A percentile compares a stretch with the other conserved stretches of the same genome.
phyloP scores from a whole-genome alignment of 2,797 vertebrate genomes.

The Falco berigora region DNA sequence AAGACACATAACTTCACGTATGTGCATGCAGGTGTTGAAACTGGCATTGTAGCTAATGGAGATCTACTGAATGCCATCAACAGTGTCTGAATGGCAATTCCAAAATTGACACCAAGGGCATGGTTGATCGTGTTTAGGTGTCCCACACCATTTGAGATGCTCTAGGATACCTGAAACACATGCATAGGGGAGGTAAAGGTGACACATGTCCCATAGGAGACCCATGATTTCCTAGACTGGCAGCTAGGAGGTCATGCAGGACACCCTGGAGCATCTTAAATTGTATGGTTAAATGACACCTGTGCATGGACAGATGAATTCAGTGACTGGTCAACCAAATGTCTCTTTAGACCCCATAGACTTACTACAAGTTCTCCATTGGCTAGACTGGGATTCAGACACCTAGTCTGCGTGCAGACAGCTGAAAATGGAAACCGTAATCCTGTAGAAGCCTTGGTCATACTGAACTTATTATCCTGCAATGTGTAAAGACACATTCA shows the following conservation, averaged over 20 bases:
- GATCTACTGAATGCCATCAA: neutral
- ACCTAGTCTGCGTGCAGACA: neutral
- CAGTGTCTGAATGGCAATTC: neutral
- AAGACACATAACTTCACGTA: neutral
- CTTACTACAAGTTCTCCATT: neutral
- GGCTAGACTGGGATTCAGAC: neutral
- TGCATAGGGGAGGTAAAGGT: neutral
- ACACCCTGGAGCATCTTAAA: neutral
- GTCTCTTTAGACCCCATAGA: neutral
- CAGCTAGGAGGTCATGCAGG: neutral
- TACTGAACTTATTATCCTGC: neutral
- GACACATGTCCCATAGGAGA: neutral
- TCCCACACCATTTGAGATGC: neutral
- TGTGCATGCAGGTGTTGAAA: neutral
- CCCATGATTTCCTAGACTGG: neutral
- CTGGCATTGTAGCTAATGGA: neutral
- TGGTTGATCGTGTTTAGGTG: neutral
- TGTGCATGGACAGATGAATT: neutral
- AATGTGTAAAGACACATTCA: neutral
- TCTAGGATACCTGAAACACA: neutral
- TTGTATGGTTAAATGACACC: neutral
- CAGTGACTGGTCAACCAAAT: neutral
- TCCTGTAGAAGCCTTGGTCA: neutral
- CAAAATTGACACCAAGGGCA: neutral
- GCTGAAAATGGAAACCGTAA: neutral